Evolutionary conservation across 2,888 invertebrate genomes (phyloP).

Genomic region (Calliphora vomitoria): DNA sequence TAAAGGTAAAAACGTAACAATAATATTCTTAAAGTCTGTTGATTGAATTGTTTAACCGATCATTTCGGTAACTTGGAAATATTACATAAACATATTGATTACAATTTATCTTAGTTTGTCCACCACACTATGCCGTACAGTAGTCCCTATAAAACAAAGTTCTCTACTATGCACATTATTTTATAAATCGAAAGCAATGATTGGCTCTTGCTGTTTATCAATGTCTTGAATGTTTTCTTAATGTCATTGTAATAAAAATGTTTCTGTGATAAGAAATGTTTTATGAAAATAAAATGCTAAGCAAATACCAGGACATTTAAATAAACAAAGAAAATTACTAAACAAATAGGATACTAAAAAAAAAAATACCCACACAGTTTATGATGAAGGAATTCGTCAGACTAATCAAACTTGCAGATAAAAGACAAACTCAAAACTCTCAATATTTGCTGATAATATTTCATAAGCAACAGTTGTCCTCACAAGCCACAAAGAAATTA

Average conservation of each 20-base stretch:
- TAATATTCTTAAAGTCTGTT: too few relatives aligned
- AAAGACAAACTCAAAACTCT: constrained; percentile 2
- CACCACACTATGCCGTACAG: too few relatives aligned
- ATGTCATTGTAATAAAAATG: neutral
- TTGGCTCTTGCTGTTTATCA: neutral
- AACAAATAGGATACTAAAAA: constrained; percentile 24
- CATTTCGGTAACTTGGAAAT: too few relatives aligned
- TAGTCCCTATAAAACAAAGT: neutral
- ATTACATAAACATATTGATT: too few relatives aligned
- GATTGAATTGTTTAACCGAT: too few relatives aligned
- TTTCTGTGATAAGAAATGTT: neutral
- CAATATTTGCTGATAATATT: constrained; percentile 47
- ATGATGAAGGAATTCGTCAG: constrained; percentile 6
- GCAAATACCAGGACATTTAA: constrained; percentile 28
- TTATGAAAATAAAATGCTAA: constrained; percentile 6
- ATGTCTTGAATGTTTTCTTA: neutral
- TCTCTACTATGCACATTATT: neutral
- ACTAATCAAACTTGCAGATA: constrained; percentile 6
- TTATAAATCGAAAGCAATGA: neutral
- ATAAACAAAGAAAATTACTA: constrained; percentile 29
- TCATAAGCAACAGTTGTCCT: constrained; percentile 45
- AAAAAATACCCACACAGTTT: neutral
- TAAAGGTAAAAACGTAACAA: too few relatives aligned
- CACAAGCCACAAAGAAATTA: constrained; percentile 2
- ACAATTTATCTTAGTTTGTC: too few relatives aligned